Base-by-base conservation (phyloP, 2,888 invertebrate genomes). In the Strigamia crassipes region DNA sequence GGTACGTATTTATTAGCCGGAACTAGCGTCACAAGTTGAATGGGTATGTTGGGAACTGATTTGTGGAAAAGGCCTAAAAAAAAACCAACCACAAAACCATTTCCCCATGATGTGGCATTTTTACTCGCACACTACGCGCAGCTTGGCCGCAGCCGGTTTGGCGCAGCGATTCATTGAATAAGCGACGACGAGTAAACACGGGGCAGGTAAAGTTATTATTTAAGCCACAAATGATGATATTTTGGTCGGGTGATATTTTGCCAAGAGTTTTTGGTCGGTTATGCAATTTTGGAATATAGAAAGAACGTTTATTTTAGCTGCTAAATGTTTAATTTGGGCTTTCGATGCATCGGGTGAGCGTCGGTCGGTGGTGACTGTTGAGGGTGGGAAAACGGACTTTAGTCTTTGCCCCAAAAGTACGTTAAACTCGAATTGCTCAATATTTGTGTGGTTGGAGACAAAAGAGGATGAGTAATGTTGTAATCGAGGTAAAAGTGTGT, bases 61-160 rank as follows among this genome's bases (percentile, higher is more conserved):
- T 61, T 61, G 61, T 61, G 0, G 61, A 61, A 61, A 61, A 61
- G 61, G 61, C 61, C 21, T 61, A 61, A 61, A 51, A 61, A 61
- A 46, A 4, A 27, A 27, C 1, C 1, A 27, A 27, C 1, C 27
- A 3, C 46, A 23, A 61, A n/a, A 18, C 61, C 23, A 21, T 61
- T 61, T 61, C 61, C 51, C 23, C 5, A 61, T 61, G 61, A 61
- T 61, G 61, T 61, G 61, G 61, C 61, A 23, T 61, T 61, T 61
- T 61, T 23, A 3, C 6, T 21, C 12, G 61, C 12, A 51, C 15
- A 51, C 51, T 6, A 18, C 51, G n/a, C 18, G 1, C 46, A 15
- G 12, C 46, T 6, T 46, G 46, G 61, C 23, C 4, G 21, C 5
- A 6, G 21, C 18, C 61, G 12, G 61, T 10, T 61, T 21, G 10